Base-by-base conservation (phyloP, 92 coral and sea anemone genomes). In the Bergia puertoricense region DNA sequence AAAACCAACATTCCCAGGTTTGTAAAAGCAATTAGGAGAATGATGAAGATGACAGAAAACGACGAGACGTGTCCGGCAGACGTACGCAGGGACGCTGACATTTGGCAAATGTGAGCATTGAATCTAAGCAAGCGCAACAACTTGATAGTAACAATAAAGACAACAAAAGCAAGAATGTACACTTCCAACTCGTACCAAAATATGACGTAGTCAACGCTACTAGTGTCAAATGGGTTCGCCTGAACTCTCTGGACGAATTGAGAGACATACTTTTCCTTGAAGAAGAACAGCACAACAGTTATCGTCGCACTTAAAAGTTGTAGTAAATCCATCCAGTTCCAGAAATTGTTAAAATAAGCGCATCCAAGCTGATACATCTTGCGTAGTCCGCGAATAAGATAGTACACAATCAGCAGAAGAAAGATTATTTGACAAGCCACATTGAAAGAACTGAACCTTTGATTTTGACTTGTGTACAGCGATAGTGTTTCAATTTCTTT, bases 251-350 rank as follows among this genome's bases (percentile, higher is more conserved):
- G 85, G 23, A 96, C 92, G 77, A 95, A 95, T 1, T 90, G 88
- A n/a, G 98, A 92, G 14, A 96, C 95, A 85, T 93, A 96, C 73
- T 88, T 93, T 42, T 94, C 91, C 56, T 96, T 96, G 44, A 91
- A 93, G 90, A 96, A 96, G 88, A 96, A 96, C 77, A 96, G 76
- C 5, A 85, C 92, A 1, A 95, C 86, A 1, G 98, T 93, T 54
- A 90, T 74, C 38, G 86, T 88, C n/a, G 96, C 92, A 45, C 91
- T 85, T 23, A 96, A 50, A 1, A 95, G 88, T 71, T 93, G 99
- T 13, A 96, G 76, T n/a, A 94, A 42, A 81, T 96, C 92, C 92
- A 93, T 89, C 99, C 99, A 96, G 92, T 93, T 96, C 99, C 99
- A 96, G 88, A 96, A 96, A 40, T 91, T 86, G 37, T 89, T 74